Evolutionary conservation across 1,140 invertebrate species (phyloP).

Genomic region (Pseudomyrmex flavicornis): DNA sequence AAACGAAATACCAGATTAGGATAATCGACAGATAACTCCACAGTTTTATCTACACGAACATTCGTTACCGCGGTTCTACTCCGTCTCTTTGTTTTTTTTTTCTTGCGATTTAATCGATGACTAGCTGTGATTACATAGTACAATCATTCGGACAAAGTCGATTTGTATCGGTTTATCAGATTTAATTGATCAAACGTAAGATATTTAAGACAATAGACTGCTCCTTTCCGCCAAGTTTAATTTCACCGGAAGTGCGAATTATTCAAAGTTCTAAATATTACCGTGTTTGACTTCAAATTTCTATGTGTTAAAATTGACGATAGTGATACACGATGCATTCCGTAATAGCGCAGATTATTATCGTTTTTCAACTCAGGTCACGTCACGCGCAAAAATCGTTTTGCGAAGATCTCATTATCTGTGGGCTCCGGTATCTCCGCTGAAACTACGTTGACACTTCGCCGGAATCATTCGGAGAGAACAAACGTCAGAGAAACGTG

Average conservation of each 20-base stretch:
- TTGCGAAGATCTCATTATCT: background rate
- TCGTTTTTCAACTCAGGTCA: slow-evolving; percentile 35
- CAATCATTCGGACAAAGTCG: background rate
- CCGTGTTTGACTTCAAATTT: background rate
- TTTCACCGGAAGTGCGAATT: background rate
- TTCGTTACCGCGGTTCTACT: background rate
- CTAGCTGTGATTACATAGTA: background rate
- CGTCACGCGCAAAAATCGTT: slow-evolving; percentile 37
- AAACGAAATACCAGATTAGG: background rate
- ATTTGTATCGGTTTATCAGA: background rate
- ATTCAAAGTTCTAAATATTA: background rate
- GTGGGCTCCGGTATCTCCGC: background rate
- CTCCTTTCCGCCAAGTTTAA: background rate
- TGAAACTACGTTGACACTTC: background rate
- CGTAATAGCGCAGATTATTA: too few species aligned
- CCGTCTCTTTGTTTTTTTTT: background rate
- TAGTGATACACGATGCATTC: background rate
- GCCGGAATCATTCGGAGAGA: background rate
- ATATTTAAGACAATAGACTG: background rate
- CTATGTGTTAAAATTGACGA: background rate
- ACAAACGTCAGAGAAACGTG: background rate
- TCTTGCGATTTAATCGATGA: background rate
- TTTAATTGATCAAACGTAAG: slow-evolving; percentile 2
- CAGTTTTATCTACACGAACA: background rate
- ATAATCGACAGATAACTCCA: slow-evolving; percentile 1